These are phyloP conservation scores for Rhegmatorhina hoffmannsi DNA, from an alignment of 2,113 vertebrate species.

Conservation along the genomic window DNA sequence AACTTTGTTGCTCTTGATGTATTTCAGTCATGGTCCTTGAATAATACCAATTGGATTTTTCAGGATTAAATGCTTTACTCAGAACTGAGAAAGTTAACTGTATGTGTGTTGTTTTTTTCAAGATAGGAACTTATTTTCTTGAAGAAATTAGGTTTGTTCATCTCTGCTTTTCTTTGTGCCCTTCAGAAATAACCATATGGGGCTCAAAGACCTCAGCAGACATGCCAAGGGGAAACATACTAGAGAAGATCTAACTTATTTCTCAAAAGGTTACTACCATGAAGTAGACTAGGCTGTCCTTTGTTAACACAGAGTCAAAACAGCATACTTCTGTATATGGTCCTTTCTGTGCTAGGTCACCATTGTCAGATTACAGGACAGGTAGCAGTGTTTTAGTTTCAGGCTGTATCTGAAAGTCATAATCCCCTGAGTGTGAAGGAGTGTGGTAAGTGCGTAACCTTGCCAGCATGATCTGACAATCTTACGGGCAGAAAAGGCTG, in stretches of 20 bases:
- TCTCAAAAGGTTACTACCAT: background rate
- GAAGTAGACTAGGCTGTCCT: background rate
- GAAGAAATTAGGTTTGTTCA: background rate
- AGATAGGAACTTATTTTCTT: background rate
- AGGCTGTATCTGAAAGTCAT: background rate
- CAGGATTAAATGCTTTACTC: background rate
- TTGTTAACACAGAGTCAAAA: background rate
- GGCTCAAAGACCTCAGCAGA: background rate
- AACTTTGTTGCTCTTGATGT: background rate
- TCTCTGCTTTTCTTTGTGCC: background rate
- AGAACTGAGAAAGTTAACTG: background rate
- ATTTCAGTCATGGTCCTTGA: background rate
- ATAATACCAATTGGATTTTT: background rate
- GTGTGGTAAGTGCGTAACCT: background rate
- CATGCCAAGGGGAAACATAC: background rate
- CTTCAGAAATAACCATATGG: background rate
- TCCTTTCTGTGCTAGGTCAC: background rate
- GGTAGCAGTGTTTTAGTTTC: background rate
- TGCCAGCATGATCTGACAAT: background rate
- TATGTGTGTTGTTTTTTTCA: background rate
- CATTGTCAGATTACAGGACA: background rate
- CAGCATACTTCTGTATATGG: accelerated
- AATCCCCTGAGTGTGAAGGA: accelerated
- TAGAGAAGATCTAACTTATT: background rate
- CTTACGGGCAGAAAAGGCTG: background rate